phyloP scores from a whole-genome alignment of 1,140 invertebrate species.

The Drosophila suzukii region DNA sequence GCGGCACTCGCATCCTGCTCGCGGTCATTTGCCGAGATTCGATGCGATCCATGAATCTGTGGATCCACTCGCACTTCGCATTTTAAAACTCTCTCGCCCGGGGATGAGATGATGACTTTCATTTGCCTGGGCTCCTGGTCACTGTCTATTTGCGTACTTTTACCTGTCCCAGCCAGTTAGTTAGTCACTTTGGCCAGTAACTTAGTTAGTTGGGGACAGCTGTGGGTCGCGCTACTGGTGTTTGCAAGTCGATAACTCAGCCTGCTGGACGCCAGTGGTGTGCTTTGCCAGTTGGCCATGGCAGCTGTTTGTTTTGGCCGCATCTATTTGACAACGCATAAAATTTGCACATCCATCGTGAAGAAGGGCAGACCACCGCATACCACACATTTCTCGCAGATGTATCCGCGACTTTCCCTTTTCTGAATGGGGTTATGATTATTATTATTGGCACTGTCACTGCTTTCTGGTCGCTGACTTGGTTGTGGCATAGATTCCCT shows the following conservation, averaged over 20 bases:
- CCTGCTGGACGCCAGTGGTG: constrained; percentile 36
- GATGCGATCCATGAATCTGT: not conserved
- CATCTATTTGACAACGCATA: constrained; percentile 64
- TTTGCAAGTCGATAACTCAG: constrained; percentile 41
- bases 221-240: constrained; percentile 41
- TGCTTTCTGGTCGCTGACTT: constrained; percentile 20
- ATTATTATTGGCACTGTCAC: constrained; percentile 56
- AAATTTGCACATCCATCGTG: constrained; percentile 64
- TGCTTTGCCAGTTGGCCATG: constrained; percentile 25
- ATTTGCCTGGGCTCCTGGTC: constrained; percentile 63
- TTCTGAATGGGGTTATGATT: constrained; percentile 71
- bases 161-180: constrained; percentile 58
- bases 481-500: constrained; percentile 27
- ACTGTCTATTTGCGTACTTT: constrained; percentile 75
- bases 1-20: constrained; percentile 55
- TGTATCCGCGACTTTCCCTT: constrained; percentile 76
- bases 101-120: constrained; percentile 68
- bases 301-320: constrained; percentile 62
- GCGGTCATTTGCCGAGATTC: constrained; percentile 48
- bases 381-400: constrained; percentile 53
- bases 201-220: constrained; percentile 39
- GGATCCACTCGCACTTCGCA: constrained; percentile 24
- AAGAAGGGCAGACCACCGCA: constrained; percentile 53
- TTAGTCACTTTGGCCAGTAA: constrained; percentile 18
- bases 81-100: constrained; percentile 59